Evolutionary conservation across 1,140 invertebrate species (phyloP).

Genomic region (Euura lappo): DNA sequence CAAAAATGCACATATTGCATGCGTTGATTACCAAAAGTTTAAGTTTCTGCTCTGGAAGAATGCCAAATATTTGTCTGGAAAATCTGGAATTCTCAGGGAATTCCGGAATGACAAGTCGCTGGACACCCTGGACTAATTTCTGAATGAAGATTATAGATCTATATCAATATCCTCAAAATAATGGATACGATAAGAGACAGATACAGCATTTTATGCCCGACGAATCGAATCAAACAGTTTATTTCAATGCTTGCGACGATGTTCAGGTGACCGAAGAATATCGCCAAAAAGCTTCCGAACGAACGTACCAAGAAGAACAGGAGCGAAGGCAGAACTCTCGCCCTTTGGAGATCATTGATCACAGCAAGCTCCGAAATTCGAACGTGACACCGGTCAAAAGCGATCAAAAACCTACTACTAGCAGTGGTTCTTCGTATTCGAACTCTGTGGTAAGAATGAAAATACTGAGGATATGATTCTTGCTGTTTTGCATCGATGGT

Average conservation of each 20-base stretch:
- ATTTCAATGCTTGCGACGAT: neutral
- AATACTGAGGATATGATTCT: neutral
- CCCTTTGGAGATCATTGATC: conserved; percentile 27
- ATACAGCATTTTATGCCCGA: neutral
- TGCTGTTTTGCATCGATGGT: neutral
- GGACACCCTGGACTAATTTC: neutral
- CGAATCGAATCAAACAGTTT: neutral
- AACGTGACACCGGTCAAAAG: neutral
- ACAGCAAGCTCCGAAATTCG: conserved; percentile 8
- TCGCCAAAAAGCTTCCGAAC: conserved; percentile 27
- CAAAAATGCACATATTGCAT: too few species aligned
- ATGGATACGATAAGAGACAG: neutral
- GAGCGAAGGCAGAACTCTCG: conserved; percentile 19
- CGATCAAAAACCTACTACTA: neutral
- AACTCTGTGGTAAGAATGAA: neutral
- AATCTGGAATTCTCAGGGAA: neutral
- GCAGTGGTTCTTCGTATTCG: neutral
- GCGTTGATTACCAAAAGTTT: too few species aligned
- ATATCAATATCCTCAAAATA: too few species aligned
- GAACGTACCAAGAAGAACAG: conserved; percentile 27
- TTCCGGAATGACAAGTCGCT: neutral
- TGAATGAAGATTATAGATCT: neutral
- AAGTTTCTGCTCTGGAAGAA: too few species aligned
- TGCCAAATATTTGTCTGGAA: too few species aligned
- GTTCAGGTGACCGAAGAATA: conserved; percentile 32